Evolutionary conservation across 2,888 invertebrate genomes (phyloP), one percentile per base, ranked within the genome.

Genomic region (Nomada hirtipes): DNA sequence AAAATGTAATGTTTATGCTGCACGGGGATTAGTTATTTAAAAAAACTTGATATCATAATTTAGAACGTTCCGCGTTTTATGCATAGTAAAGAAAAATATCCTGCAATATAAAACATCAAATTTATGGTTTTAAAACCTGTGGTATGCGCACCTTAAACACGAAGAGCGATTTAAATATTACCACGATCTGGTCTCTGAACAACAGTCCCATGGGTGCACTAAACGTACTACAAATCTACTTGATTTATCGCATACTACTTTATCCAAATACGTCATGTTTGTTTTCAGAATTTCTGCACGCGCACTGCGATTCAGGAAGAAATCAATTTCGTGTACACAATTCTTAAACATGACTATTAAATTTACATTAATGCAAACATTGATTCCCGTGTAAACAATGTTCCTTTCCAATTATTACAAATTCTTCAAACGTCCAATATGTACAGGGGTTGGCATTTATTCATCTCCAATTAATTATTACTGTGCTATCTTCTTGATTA

Each of bases 181-280:
- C 36, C 42, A 26, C 60, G 42, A 64, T 44, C 44, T 72, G 44
- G 11, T 2, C 63, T 55, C 18, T 15, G 55, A 63, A 64, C 44
- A 63, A 71, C 26, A 63, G 63, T 63, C 64, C 55, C 64, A 20
- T n/a, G 73, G 29, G 64, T 64, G 29, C 57, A 50, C 26, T 64
- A 64, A 57, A 73, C 20, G 55, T 29, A 9, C 47, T 44, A 55
- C 61, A 71, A 76, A 77, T 77, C 52, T 72, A n/a, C 18, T 29
- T 57, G 67, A 80, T 80, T 77, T 77, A 57, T 67, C 26, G 47
- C n/a, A 20, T 23, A 9, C 20, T 42, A 44, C 23, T 61, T 77
- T 36, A 47, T 15, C n/a, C 15, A 11, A 9, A 9, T 44, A n/a
- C 4, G 23, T 57, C n/a, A 59, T 18, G 44, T 69, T 59, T 59